Conservation (phyloP, 2,113 vertebrate species). For the Ciconia maguari region DNA sequence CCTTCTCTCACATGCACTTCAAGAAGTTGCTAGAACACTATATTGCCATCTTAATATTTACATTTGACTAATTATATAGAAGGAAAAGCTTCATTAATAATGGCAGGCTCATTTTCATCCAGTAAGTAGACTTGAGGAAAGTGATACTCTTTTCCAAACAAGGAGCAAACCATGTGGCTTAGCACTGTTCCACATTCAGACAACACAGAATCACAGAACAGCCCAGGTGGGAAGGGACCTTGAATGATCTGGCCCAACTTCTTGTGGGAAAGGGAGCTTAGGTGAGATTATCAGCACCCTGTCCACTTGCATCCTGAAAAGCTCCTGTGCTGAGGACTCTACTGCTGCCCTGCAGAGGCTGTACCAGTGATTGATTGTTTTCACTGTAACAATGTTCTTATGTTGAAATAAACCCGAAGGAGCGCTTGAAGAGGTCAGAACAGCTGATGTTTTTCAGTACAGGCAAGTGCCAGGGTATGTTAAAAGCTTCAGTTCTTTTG, state of each 20-base stretch:
- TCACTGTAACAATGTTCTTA: neutral
- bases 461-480: neutral
- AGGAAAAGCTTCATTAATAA: neutral
- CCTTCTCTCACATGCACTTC: neutral
- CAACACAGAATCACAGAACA: neutral
- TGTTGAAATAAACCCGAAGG: neutral
- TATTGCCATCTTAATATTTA: neutral
- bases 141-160: neutral
- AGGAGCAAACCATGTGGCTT: neutral
- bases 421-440: neutral
- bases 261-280: neutral
- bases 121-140: neutral
- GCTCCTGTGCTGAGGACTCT: neutral
- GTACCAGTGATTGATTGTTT: neutral
- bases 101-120: neutral
- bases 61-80: neutral
- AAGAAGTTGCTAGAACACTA: neutral
- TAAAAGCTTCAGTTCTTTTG: neutral
- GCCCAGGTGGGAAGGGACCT: neutral
- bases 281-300: too few species aligned
- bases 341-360: neutral
- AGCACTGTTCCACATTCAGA: too few species aligned
- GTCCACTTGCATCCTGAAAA: too few species aligned
- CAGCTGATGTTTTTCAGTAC: neutral
- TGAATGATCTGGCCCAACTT: too few species aligned